Conservation (phyloP, 2,888 invertebrate species). For the Lepidocyrtinus sp. region DNA sequence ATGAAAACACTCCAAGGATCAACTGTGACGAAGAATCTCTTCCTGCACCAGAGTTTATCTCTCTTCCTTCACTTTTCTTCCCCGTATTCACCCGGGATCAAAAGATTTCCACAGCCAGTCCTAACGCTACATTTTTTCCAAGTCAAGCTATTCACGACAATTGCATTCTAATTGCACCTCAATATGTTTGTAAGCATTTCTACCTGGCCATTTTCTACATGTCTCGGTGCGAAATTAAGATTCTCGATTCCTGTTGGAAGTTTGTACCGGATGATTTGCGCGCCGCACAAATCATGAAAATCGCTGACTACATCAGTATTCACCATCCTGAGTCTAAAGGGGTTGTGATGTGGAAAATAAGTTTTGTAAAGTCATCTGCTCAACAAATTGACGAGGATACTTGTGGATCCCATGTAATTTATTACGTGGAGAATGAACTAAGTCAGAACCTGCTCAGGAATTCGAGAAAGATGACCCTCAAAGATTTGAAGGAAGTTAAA, state of each 20-base stretch:
- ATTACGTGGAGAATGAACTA: neutral
- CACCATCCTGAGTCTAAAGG: neutral
- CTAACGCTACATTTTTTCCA: neutral
- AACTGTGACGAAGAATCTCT: neutral
- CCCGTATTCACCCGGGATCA: neutral
- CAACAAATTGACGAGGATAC: neutral
- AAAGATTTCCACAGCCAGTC: neutral
- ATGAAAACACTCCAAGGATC: neutral
- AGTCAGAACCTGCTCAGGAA: neutral
- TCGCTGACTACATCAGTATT: neutral
- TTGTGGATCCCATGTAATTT: neutral
- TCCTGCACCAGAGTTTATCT: too few relatives aligned
- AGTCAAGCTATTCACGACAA: neutral
- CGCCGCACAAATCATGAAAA: neutral
- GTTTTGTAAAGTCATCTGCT: neutral
- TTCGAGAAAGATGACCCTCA: neutral
- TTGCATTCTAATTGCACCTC: neutral
- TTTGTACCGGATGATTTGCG: neutral
- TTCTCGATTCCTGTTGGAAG: neutral
- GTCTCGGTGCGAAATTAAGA: neutral
- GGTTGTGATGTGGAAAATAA: neutral
- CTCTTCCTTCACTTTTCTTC: neutral
- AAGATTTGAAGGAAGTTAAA: neutral
- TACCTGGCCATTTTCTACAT: neutral
- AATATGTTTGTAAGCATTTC: neutral